Conservation (phyloP, 2,113 vertebrate genomes). For the Heterochromis multidens region DNA sequence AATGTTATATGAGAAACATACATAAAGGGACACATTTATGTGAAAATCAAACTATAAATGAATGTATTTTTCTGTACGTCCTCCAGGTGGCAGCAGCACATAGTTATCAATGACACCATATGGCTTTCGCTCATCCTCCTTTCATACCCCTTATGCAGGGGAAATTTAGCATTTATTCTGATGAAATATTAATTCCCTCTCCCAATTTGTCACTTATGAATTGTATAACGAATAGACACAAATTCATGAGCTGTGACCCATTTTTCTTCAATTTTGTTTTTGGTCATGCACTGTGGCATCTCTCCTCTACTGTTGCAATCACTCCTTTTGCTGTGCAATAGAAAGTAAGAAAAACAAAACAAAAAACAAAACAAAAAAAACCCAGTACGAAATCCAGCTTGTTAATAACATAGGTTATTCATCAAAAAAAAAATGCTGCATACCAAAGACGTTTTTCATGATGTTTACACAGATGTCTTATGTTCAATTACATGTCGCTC, state of each 20-base stretch:
- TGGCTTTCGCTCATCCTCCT: background rate
- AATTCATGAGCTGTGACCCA: background rate
- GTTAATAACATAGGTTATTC: background rate
- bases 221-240: background rate
- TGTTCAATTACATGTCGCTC: background rate
- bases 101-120: background rate
- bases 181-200: background rate
- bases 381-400: background rate
- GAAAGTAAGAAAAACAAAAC: background rate
- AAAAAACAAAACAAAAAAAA: background rate
- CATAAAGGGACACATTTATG: rapidly evolving
- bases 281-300: background rate
- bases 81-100: conserved; percentile 50
- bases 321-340: background rate
- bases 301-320: background rate
- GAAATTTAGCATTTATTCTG: background rate
- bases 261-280: background rate
- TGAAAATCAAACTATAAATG: background rate
- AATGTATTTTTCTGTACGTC: background rate
- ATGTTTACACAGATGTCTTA: background rate
- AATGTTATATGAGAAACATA: background rate
- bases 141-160: background rate
- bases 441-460: background rate
- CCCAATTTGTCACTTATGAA: background rate
- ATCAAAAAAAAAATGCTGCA: background rate